Percentiles rank a stretch among this genome's conserved stretches.
Evolutionary conservation across 2,113 vertebrate species (phyloP).

Genomic region (Baryphthengus martii): DNA sequence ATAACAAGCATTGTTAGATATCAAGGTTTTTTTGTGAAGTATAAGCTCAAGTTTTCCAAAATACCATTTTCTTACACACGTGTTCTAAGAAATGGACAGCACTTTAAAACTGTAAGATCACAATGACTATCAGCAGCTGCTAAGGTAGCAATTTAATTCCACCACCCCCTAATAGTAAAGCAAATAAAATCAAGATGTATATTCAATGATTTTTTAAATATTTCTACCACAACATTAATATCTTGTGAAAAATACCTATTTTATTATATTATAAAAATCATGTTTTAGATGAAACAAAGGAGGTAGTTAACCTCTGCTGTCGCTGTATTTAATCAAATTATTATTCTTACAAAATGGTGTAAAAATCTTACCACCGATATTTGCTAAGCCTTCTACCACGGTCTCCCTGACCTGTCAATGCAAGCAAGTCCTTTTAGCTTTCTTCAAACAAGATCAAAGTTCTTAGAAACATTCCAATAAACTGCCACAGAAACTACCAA

Average conservation of each 20-base stretch:
- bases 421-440: constrained; percentile 35
- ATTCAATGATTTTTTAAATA: not conserved
- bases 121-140: not conserved
- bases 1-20: not conserved
- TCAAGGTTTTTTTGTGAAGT: not conserved
- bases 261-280: not conserved
- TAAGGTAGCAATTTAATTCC: not conserved
- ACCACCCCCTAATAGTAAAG: not conserved
- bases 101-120: not conserved
- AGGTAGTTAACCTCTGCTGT: not conserved
- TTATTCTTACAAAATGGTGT: not conserved
- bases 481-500: not conserved
- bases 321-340: not conserved
- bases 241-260: not conserved
- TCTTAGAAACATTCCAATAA: not conserved
- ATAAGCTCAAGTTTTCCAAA: not conserved
- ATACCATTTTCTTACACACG: not conserved
- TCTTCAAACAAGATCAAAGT: not conserved
- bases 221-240: not conserved
- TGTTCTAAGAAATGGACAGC: not conserved
- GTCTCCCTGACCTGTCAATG: constrained; percentile 87
- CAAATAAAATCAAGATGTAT: not conserved
- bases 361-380: constrained; percentile 86
- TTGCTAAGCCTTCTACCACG: constrained; percentile 82
- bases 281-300: not conserved